These are phyloP conservation scores for Acinonyx jubatus DNA, from an alignment of 2,113 vertebrate genomes.

Conservation along the genomic window DNA sequence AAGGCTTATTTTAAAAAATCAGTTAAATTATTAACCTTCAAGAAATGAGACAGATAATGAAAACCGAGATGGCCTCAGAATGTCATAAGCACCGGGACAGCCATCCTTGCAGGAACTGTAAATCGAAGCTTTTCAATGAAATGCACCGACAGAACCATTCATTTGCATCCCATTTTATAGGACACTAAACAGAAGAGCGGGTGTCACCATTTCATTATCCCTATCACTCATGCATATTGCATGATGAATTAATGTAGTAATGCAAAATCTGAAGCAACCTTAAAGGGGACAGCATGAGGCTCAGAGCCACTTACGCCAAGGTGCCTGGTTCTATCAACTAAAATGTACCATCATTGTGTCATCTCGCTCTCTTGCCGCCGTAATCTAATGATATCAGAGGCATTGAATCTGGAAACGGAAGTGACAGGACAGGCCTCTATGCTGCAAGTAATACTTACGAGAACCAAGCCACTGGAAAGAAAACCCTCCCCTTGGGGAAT, in stretches of 20 bases:
- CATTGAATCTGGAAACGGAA: constrained; percentile 29
- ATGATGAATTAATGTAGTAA: not conserved
- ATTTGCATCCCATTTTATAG: constrained; percentile 30
- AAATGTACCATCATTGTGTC: not conserved
- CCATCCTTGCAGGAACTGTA: not conserved
- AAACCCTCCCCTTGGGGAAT: constrained; percentile 23
- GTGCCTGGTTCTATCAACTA: not conserved
- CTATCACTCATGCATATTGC: not conserved
- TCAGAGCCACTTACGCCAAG: not conserved
- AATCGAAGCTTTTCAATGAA: not conserved
- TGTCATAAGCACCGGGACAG: not conserved
- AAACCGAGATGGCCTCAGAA: not conserved
- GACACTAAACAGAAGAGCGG: not conserved
- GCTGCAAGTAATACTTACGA: not conserved
- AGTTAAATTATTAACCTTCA: constrained; percentile 40
- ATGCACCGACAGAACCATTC: not conserved
- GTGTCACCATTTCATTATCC: not conserved
- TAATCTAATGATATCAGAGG: constrained; percentile 22
- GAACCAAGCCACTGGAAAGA: not conserved
- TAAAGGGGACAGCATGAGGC: not conserved
- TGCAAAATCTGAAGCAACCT: not conserved
- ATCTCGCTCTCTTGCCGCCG: not conserved
- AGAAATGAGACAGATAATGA: not conserved
- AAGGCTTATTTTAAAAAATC: not conserved
- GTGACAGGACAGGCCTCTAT: not conserved